Percentiles rank a stretch among this genome's conserved stretches.
These are phyloP conservation scores for Automeris io DNA, from an alignment of 2,888 invertebrate species.

Conservation along the genomic window DNA sequence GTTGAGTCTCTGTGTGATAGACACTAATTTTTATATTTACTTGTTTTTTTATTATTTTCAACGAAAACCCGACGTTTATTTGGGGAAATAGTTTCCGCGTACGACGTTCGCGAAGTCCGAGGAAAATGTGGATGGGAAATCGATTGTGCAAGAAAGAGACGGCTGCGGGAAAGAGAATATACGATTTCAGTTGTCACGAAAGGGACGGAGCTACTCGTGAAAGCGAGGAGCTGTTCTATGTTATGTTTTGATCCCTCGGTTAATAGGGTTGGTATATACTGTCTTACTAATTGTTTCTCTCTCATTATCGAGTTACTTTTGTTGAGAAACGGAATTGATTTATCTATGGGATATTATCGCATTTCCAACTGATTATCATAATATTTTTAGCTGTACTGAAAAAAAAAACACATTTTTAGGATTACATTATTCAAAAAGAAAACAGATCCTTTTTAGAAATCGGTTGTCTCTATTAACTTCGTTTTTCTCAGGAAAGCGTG, in stretches of 20 bases:
- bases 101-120: slow-evolving; percentile 11
- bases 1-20: not conserved
- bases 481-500: too few species aligned
- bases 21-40: not conserved
- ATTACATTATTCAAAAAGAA: too few species aligned
- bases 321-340: too few species aligned
- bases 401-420: too few species aligned
- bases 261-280: slow-evolving; percentile 31
- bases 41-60: not conserved
- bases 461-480: too few species aligned
- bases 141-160: slow-evolving; percentile 29
- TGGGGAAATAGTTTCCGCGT: not conserved
- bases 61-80: not conserved
- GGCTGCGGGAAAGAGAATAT: slow-evolving; percentile 19
- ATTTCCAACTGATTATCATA: too few species aligned
- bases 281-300: slow-evolving; percentile 23
- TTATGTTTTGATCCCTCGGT: slow-evolving; percentile 27
- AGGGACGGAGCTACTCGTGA: slow-evolving; percentile 15
- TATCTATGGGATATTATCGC: too few species aligned
- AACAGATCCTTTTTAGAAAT: too few species aligned
- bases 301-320: not conserved
- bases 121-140: slow-evolving; percentile 30
- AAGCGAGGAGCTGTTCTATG: slow-evolving; percentile 19
- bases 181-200: slow-evolving; percentile 10
- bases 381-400: too few species aligned